Evolutionary conservation across 2,113 vertebrate genomes (phyloP), one percentile per base, ranked within the genome.

Genomic region (Apteryx mantelli): DNA sequence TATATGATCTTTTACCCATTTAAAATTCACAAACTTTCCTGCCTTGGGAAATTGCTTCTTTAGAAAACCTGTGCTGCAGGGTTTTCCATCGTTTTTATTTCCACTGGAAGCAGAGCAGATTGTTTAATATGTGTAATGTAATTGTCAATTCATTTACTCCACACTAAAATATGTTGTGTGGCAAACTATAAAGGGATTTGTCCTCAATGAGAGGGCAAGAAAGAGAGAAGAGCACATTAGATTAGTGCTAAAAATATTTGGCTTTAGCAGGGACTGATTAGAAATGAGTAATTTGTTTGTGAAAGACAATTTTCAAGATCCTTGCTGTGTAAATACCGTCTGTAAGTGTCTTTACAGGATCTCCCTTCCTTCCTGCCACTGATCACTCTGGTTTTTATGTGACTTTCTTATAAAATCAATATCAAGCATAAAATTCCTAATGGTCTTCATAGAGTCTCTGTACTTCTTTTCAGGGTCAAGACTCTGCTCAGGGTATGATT

Each of bases 341-440:
- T 52, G 24, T 24, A 36, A 2, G 2, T 61, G 65, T n/a, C 79
- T 91, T 34, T 44, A 68, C 32, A 30, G 80, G 56, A 38, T 79
- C 46, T 46, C 73, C 19, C 46, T 9, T 85, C 85, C 82, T 82
- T 40, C 85, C 71, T 69, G 36, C 46, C 61, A 24, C 11, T 4
- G 52, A 64, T 56, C 0, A 8, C 61, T 76, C 86, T 42, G 13
- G 3, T 68, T 91, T 89, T 88, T 12, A 66, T 50, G 5, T 7
- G 38, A 10, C 65, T 93, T 91, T 73, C 70, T 53, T 76, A 44
- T 40, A 34, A 87, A 92, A 96, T 94, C 88, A 78, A 55, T 94
- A 60, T 3, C 22, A 91, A 65, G 34, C 78, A 73, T 73, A 38
- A 85, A 60, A 91, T 86, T 91, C 74, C 74, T 89, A 34, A 73